A percentile compares a stretch with the other conserved stretches of the same genome.
Conservation (phyloP, 2,113 vertebrate species). For the Rhipidura dahli region DNA sequence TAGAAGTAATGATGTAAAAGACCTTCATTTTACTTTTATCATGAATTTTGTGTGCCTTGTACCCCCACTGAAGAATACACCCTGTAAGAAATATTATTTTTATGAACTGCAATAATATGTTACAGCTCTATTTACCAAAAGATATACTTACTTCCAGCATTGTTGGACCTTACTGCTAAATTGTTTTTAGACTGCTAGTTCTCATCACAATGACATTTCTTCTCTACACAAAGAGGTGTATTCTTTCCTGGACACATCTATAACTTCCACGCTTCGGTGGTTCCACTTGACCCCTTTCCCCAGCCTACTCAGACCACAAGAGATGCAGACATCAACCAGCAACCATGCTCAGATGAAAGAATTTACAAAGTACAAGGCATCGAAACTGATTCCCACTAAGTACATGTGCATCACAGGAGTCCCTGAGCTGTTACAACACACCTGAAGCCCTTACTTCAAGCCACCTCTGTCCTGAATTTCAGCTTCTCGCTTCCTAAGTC, state of each 20-base stretch:
- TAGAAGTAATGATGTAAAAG: not conserved
- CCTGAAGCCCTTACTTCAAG: not conserved
- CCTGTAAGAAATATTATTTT: not conserved
- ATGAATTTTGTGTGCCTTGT: accelerated
- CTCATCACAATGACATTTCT: not conserved
- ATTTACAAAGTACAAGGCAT: not conserved
- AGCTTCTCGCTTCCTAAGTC: not conserved
- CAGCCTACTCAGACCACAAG: not conserved
- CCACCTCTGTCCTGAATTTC: not conserved
- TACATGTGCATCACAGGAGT: accelerated
- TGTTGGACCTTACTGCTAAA: not conserved
- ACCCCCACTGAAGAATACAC: not conserved
- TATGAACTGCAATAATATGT: not conserved
- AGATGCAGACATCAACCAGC: not conserved
- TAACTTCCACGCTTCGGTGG: not conserved
- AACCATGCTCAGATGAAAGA: not conserved
- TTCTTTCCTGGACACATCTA: not conserved
- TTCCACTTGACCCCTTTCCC: not conserved
- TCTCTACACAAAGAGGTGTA: not conserved
- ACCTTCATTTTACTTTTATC: not conserved
- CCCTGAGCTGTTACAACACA: too few relatives aligned
- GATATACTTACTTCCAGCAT: not conserved
- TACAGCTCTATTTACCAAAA: not conserved
- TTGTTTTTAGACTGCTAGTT: not conserved
- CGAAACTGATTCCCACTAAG: not conserved